Conservation (phyloP, 2,888 invertebrate species). For the Tyria jacobaeae region DNA sequence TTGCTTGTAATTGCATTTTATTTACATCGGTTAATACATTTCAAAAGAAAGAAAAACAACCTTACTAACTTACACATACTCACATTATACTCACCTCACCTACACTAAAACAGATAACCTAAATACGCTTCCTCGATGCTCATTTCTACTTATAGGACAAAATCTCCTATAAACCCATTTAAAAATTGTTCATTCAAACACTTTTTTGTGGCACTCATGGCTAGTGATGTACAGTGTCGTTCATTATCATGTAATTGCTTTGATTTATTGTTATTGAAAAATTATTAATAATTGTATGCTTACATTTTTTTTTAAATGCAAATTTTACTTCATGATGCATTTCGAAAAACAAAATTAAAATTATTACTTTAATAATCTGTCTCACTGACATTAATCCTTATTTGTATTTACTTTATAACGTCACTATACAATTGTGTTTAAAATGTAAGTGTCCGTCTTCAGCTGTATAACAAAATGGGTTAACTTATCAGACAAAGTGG, state of each 20-base stretch:
- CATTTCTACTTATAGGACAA: slow-evolving; percentile 43
- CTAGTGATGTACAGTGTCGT: slow-evolving; percentile 41
- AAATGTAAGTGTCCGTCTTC: slow-evolving; percentile 24
- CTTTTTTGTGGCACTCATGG: slow-evolving; percentile 33
- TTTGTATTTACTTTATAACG: neutral
- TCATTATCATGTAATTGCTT: neutral
- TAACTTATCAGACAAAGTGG: slow-evolving; percentile 47
- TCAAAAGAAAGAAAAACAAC: too few relatives aligned
- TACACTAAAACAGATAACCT: slow-evolving; percentile 25
- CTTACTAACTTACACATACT: neutral
- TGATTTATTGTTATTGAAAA: neutral
- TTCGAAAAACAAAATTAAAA: too few relatives aligned
- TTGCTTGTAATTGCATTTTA: too few relatives aligned
- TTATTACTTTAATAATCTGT: too few relatives aligned
- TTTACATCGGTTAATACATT: neutral
- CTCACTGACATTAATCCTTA: too few relatives aligned
- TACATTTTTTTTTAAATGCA: too few relatives aligned
- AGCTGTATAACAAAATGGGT: slow-evolving; percentile 34
- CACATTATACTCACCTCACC: too few relatives aligned
- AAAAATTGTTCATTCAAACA: slow-evolving; percentile 51
- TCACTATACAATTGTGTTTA: slow-evolving; percentile 3
- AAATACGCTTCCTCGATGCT: slow-evolving; percentile 37
- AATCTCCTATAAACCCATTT: slow-evolving; percentile 51
- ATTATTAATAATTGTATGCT: too few relatives aligned
- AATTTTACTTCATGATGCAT: too few relatives aligned